Base-by-base conservation (phyloP, 2,888 invertebrate species). In the Idaea straminata region DNA sequence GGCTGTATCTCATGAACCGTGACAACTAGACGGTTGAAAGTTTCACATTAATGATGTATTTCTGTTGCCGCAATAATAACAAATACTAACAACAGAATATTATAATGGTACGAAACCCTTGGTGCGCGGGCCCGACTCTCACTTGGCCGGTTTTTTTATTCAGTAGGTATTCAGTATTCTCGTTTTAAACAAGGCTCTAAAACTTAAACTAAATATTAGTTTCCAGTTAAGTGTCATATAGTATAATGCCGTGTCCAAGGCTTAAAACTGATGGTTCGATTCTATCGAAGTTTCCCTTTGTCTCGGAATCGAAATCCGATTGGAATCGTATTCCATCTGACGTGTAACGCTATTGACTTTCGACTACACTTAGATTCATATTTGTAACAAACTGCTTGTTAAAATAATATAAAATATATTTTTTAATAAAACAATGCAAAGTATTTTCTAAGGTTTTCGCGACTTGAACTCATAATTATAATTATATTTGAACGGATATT, bases 211-310 rank as follows among this genome's bases (percentile, higher is more conserved):
- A 2, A 47, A 47, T 47, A 13, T 47, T 47, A 47, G 47, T 47
- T 58, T 15, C 15, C 58, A 58, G 15, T 58, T 58, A 58, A 63
- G 66, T 63, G 65, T 62, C 65, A 65, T 62, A 65, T 62, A 62
- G 61, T 62, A 65, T 65, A 34, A 36, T 61, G 59, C 62, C 59
- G 15, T 57, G 62, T 66, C 62, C 64, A 62, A 62, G 58, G 62
- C 64, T 66, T 69, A 70, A 69, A 75, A 72, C 73, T 72, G 74
- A 77, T 82, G 77, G 74, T 78, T 83, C 82, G 76, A 82, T 83
- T 81, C 81, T 74, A 83, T 85, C 81, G 75, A 85, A 87, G 80
- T 85, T 85, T 84, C 84, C 79, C 86, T 88, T 88, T 88, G 87
- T 87, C 82, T 82, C 79, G 73, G 77, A 72, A 76, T 78, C 74